A percentile compares a stretch with the other conserved stretches of the same genome.
Evolutionary conservation across 2,113 vertebrate species (phyloP).

Genomic region (Ceratotherium simum): DNA sequence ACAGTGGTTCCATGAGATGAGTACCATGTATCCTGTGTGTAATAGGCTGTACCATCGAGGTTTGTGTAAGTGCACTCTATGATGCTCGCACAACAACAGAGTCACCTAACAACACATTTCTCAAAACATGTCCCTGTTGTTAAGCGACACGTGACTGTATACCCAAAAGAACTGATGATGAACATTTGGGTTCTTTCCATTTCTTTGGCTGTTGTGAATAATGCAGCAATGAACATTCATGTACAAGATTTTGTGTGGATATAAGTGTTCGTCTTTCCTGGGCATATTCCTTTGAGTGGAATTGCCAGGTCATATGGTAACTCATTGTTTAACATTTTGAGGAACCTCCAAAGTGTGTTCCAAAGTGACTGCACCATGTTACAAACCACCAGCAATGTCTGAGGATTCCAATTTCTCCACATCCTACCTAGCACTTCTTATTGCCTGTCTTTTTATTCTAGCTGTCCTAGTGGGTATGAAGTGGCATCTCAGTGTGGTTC

Average conservation of each 20-base stretch:
- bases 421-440: fast-evolving
- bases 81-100: no score
- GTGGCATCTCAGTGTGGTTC: background rate
- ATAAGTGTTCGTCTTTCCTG: background rate
- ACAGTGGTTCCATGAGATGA: no score
- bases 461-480: fast-evolving
- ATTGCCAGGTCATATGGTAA: background rate
- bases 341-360: background rate
- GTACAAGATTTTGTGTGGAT: fast-evolving
- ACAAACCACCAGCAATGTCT: fast-evolving
- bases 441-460: fast-evolving
- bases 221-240: fast-evolving
- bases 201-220: no score
- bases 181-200: no score
- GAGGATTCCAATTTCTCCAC: fast-evolving
- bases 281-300: background rate
- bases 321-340: background rate
- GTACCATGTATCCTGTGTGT: no score
- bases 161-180: background rate
- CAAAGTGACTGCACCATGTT: background rate
- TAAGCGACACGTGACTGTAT: no score
- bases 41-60: no score
- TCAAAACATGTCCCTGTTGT: no score
- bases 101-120: no score
- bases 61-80: no score